These are phyloP conservation scores for Aspidoscelis tigris DNA, from an alignment of 2,113 vertebrate genomes.

Conservation along the genomic window DNA sequence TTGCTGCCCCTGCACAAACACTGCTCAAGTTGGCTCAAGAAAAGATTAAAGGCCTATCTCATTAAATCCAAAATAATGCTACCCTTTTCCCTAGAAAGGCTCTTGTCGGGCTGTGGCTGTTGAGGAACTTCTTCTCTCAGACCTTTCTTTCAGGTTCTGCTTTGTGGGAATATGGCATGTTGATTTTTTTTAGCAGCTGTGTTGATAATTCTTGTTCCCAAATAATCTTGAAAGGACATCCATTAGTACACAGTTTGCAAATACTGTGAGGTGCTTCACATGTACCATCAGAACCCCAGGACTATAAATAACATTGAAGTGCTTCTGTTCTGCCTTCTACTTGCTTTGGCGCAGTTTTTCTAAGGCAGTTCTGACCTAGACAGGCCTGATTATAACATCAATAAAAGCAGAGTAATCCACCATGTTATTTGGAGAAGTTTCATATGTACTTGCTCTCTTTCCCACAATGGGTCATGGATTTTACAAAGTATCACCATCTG, in stretches of 20 bases:
- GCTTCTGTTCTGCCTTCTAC: not conserved
- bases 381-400: not conserved
- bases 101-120: not conserved
- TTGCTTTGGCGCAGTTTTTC: not conserved
- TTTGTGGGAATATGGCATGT: not conserved
- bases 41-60: too few relatives aligned
- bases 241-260: not conserved
- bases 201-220: not conserved
- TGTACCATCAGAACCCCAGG: not conserved
- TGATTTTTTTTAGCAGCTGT: not conserved
- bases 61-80: too few relatives aligned
- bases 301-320: not conserved
- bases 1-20: not conserved
- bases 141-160: not conserved
- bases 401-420: not conserved
- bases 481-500: constrained; percentile 28
- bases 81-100: not conserved
- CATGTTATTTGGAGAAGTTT: constrained; percentile 9
- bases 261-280: too few relatives aligned
- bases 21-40: not conserved
- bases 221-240: too few relatives aligned
- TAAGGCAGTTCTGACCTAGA: not conserved
- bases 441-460: constrained; percentile 17
- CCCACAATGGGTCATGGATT: constrained; percentile 15
- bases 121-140: not conserved